Conservation (phyloP, 2,113 vertebrate species). For the Engraulis encrasicolus region DNA sequence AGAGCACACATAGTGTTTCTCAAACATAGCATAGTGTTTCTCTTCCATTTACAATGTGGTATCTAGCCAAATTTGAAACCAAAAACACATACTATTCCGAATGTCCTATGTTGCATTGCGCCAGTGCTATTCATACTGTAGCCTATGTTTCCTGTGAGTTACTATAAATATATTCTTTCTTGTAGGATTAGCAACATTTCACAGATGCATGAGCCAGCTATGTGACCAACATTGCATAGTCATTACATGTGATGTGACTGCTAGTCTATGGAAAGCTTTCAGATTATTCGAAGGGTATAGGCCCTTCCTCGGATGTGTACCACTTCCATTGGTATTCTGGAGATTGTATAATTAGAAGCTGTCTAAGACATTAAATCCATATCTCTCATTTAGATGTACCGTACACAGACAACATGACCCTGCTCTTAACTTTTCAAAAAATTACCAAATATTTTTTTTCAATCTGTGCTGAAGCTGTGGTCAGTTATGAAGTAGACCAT, state of each 20-base stretch:
- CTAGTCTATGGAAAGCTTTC: not conserved
- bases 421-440: no score
- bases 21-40: no score
- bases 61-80: not conserved
- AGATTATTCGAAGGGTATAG: not conserved
- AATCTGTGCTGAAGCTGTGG: no score
- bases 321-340: no score
- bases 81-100: not conserved
- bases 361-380: not conserved
- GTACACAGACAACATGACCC: no score
- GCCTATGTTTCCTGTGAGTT: no score
- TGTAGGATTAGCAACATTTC: not conserved
- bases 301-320: not conserved
- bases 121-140: not conserved
- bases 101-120: not conserved
- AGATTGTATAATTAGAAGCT: no score
- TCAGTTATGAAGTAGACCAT: no score
- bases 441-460: no score
- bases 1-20: no score
- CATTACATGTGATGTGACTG: not conserved
- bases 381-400: no score
- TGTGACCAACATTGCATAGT: not conserved
- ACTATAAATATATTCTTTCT: not conserved
- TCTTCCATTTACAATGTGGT: not conserved
- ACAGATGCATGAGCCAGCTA: not conserved